Conservation (phyloP, 2,113 vertebrate species). For the Callospermophilus lateralis region DNA sequence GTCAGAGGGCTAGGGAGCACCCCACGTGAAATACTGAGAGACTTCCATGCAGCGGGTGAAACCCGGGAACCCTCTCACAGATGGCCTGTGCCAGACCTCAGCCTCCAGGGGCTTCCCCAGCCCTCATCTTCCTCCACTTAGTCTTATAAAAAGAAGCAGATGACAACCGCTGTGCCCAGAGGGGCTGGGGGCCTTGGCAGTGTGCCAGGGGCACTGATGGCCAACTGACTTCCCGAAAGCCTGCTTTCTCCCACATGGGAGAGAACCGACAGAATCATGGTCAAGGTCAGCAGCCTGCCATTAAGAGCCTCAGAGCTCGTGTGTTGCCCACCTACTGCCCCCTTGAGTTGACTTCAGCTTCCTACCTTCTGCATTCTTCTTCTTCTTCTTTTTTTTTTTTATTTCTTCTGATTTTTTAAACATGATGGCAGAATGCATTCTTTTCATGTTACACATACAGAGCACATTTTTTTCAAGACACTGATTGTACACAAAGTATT, state of each 20-base stretch:
- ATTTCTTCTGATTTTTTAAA: no score
- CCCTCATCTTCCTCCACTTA: not conserved
- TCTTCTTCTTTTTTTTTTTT: no score
- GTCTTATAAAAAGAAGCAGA: not conserved
- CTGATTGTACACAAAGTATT: no score
- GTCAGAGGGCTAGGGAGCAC: not conserved
- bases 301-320: rapidly evolving
- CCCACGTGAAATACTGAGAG: not conserved
- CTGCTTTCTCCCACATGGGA: not conserved
- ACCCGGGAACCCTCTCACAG: not conserved
- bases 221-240: not conserved
- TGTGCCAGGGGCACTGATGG: not conserved
- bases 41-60: not conserved
- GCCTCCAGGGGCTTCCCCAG: not conserved
- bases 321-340: not conserved
- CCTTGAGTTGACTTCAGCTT: not conserved
- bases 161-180: not conserved
- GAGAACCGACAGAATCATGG: not conserved
- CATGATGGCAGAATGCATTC: no score
- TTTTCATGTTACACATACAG: no score
- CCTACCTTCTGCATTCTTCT: rapidly evolving
- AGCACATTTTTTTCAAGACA: no score
- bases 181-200: not conserved
- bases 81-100: not conserved
- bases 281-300: not conserved